Conservation (phyloP, 2,797 vertebrate genomes). For the Diplodus puntazzo region DNA sequence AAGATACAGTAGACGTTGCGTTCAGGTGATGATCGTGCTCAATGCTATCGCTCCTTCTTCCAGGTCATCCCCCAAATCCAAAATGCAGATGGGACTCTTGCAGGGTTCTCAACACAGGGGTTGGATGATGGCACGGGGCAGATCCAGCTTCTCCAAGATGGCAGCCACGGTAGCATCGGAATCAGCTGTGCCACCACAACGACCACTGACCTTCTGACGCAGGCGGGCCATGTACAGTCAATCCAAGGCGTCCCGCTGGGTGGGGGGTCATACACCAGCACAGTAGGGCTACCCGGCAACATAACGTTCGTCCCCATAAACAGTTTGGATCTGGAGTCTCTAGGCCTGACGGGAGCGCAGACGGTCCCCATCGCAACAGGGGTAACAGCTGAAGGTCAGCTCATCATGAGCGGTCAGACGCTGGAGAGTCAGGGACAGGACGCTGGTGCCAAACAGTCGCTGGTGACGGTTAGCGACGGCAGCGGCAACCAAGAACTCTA, state of each 20-base stretch:
- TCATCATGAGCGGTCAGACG: conserved; percentile 92
- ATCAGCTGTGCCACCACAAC: conserved; percentile 84
- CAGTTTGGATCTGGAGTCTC: conserved; percentile 97
- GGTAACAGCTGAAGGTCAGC: conserved; percentile 93
- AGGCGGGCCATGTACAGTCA: conserved; percentile 92
- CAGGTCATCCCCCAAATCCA: conserved; percentile 99
- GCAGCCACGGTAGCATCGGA: conserved; percentile 86
- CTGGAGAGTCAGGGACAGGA: conserved; percentile 92
- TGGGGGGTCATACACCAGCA: conserved; percentile 89
- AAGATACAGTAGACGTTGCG: fast-evolving
- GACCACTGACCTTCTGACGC: conserved; percentile 94
- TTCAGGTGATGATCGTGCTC: not conserved
- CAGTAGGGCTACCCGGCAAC: conserved; percentile 94
- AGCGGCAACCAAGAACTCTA: conserved; percentile 91
- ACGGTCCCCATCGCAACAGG: conserved; percentile 91
- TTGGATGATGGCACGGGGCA: conserved; percentile 91
- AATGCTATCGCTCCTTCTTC: not conserved
- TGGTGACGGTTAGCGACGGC: conserved; percentile 86
- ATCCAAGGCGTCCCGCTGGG: conserved; percentile 92
- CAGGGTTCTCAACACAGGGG: conserved; percentile 91
- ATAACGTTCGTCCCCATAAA: conserved; percentile 99
- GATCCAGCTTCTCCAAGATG: conserved; percentile 96
- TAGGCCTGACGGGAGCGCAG: conserved; percentile 95
- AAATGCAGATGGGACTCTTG: conserved; percentile 90
- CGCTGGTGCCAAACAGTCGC: conserved; percentile 87